Evolutionary conservation across 2,113 vertebrate genomes (phyloP), one percentile per base, ranked within the genome.

Genomic region (Syngnathus scovelli): DNA sequence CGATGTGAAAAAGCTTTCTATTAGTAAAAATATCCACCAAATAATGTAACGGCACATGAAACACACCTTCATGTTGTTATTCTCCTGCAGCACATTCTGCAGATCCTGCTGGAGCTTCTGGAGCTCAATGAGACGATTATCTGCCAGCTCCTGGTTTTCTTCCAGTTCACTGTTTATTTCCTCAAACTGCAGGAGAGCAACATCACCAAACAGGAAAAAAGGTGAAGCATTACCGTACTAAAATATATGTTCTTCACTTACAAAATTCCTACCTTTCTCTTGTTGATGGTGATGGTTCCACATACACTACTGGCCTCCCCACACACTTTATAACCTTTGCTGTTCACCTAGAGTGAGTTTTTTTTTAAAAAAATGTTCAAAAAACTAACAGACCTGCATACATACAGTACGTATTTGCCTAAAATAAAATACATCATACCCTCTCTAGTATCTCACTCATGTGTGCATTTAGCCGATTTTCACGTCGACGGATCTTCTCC

Each of bases 81-180:
- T 98, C 69, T 98, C 95, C 39, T 92, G 86, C 15, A 92, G 91
- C 52, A 98, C 94, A 46, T 88, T 93, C 69, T 94, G 93, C 46
- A 98, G 91, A 79, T 98, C 95, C 81, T 95, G 95, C 67, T 92
- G 89, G 18, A 96, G 90, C 56, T 96, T 96, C 80, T 98, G 96
- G 71, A 99, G 81, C 74, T 98, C 96, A 33, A 84, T 91, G 36
- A 94, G 91, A 37, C 94, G 91, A 83, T 98, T 98, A 59, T 95
- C 92, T 49, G 94, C 95, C 72, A 99, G 86, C 64, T 98, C 96
- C 70, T 91, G 93, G 82, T 95, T 99, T 87, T 97, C 95, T 78
- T 98, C 96, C 72, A 98, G 84, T 78, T 99, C 95, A 11, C 94
- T 95, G 78, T 96, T 95, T 95, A 98, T 98, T 83, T 98, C 94